phyloP scores from a whole-genome alignment of 2,113 vertebrate species.

The Piaya cayana region DNA sequence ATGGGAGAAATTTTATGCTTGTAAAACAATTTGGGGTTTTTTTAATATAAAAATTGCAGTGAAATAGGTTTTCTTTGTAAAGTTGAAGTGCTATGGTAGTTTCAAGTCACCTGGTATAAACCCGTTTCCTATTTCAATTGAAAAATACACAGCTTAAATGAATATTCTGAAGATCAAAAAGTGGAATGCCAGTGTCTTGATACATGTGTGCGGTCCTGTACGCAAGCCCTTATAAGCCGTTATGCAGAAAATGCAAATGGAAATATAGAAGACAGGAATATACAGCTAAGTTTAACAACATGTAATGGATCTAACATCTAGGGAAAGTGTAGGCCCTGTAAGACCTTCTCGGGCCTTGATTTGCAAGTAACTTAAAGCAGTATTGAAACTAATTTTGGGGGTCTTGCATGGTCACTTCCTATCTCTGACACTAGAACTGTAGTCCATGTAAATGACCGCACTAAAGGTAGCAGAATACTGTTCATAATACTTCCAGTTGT shows the following conservation, averaged over 20 bases:
- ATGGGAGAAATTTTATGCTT: neutral
- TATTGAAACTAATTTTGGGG: neutral
- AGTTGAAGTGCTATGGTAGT: neutral
- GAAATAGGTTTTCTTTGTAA: conserved; percentile 1
- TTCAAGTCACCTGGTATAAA: neutral
- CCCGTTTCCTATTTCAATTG: neutral
- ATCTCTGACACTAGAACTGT: neutral
- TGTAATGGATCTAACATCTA: neutral
- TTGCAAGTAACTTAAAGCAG: neutral
- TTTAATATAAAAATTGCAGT: neutral
- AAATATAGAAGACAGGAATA: neutral
- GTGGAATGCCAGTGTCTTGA: neutral
- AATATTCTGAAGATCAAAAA: neutral
- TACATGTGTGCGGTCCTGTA: neutral
- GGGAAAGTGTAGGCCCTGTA: neutral
- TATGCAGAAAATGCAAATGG: neutral
- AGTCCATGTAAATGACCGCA: neutral
- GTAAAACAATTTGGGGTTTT: neutral
- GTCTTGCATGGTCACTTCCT: neutral
- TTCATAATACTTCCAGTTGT: neutral
- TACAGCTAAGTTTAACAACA: neutral
- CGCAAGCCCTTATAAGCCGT: neutral
- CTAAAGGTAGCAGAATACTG: neutral
- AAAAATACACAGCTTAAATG: neutral
- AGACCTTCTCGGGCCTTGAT: neutral